Evolutionary conservation across 2,888 invertebrate genomes (phyloP).

Genomic region (Phymatocera aterrima): DNA sequence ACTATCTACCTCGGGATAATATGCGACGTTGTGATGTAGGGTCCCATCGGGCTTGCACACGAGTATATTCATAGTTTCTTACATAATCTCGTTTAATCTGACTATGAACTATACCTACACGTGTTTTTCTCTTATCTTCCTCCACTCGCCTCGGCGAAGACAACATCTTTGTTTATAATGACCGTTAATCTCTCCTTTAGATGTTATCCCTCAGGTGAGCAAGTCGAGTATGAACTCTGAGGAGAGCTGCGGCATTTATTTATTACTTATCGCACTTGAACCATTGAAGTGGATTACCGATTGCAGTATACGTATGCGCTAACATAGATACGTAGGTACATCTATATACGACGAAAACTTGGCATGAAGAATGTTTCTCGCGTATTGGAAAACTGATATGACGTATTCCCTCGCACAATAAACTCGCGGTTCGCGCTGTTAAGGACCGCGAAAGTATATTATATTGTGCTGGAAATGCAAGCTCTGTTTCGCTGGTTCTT

Average conservation of each 20-base stretch:
- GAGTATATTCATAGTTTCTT: slow-evolving; percentile 22
- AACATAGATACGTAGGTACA: too few relatives aligned
- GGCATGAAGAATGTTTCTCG: neutral
- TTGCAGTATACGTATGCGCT: too few relatives aligned
- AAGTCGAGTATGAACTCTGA: too few relatives aligned
- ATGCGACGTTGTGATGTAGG: slow-evolving; percentile 36
- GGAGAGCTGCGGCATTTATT: too few relatives aligned
- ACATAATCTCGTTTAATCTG: slow-evolving; percentile 27
- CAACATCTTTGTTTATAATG: neutral
- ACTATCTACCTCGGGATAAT: slow-evolving; percentile 43
- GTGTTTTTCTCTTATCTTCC: neutral
- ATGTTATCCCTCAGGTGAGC: neutral
- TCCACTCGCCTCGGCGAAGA: neutral
- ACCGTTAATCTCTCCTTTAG: neutral
- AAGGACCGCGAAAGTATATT: neutral
- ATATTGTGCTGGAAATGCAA: neutral
- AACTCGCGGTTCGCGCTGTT: slow-evolving; percentile 5
- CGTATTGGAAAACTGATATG: slow-evolving; percentile 22
- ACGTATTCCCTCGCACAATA: slow-evolving; percentile 7
- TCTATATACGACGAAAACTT: neutral
- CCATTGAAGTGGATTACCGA: neutral
- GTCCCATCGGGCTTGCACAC: slow-evolving; percentile 29
- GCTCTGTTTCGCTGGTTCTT: neutral
- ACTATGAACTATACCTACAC: neutral
- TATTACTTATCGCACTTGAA: neutral